Conservation (phyloP, 2,888 invertebrate genomes). For the Tipula unca region DNA sequence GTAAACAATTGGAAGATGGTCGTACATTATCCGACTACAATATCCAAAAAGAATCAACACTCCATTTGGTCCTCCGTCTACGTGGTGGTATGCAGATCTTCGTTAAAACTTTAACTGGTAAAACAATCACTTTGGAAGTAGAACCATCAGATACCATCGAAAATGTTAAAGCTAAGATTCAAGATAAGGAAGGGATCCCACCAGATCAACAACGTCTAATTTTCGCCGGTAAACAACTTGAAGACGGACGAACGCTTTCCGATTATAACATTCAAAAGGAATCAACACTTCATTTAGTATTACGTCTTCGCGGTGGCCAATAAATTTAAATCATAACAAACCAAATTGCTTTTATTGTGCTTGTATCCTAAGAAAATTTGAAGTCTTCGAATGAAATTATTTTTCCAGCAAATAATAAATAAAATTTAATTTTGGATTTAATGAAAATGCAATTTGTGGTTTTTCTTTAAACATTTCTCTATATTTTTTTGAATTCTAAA, state of each 20-base stretch:
- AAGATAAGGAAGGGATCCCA: no score
- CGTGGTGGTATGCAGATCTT: constrained; percentile 99
- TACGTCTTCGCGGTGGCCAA: constrained; percentile 1
- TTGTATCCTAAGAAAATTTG: neutral
- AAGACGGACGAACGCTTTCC: constrained; percentile 85
- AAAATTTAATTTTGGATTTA: neutral
- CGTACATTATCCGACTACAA: constrained; percentile 89
- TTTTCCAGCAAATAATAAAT: neutral
- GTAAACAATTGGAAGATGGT: constrained; percentile 93
- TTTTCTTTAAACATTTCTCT: neutral
- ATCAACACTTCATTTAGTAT: no score
- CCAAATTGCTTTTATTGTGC: neutral
- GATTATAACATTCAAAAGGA: no score
- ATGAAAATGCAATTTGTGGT: neutral
- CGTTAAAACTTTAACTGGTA: constrained; percentile 88
- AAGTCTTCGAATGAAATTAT: neutral
- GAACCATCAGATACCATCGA: no score
- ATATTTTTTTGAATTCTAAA: neutral
- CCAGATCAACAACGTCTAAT: no score
- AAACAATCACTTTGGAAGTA: constrained; percentile 88
- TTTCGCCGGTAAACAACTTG: no score
- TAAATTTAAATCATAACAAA: neutral
- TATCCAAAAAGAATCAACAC: constrained; percentile 89
- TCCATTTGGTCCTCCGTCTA: constrained; percentile 79
- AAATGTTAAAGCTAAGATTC: no score